Evolutionary conservation across 2,888 invertebrate genomes (phyloP).

Genomic region (Epsilonema sp.): DNA sequence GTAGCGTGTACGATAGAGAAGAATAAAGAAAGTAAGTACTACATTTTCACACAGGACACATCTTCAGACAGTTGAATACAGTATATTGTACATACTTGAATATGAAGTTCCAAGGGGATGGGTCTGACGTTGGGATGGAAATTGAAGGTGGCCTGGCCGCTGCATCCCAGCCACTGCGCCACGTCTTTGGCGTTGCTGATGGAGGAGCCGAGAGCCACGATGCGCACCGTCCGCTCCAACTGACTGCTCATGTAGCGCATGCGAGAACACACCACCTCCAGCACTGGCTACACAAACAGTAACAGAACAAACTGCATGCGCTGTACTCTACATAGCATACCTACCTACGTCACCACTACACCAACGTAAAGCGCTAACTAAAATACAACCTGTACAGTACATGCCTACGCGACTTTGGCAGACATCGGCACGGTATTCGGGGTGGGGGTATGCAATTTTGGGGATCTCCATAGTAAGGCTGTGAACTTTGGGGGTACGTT

Average conservation of each 20-base stretch:
- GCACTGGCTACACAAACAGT: constrained; percentile 47
- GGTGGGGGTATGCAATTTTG: no score
- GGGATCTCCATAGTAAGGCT: no score
- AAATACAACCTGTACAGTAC: no score
- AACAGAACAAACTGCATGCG: neutral
- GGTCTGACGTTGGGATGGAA: constrained; percentile 96
- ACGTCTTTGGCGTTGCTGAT: constrained; percentile 79
- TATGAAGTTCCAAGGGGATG: constrained; percentile 77
- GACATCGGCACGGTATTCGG: no score
- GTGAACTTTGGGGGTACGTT: no score
- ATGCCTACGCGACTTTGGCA: no score
- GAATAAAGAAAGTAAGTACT: no score
- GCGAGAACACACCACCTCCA: constrained; percentile 74
- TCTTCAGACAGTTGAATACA: no score
- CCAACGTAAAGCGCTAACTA: neutral
- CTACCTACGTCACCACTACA: neutral
- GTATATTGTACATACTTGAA: constrained; percentile 45
- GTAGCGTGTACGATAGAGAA: no score
- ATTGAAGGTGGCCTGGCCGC: constrained; percentile 79
- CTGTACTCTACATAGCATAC: neutral
- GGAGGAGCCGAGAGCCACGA: constrained; percentile 78
- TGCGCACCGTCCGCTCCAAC: constrained; percentile 55
- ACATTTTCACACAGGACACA: no score
- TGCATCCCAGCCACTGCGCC: constrained; percentile 86
- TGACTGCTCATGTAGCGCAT: constrained; percentile 87